phyloP scores from a whole-genome alignment of 2,888 invertebrate species.

The Dicycla oo region DNA sequence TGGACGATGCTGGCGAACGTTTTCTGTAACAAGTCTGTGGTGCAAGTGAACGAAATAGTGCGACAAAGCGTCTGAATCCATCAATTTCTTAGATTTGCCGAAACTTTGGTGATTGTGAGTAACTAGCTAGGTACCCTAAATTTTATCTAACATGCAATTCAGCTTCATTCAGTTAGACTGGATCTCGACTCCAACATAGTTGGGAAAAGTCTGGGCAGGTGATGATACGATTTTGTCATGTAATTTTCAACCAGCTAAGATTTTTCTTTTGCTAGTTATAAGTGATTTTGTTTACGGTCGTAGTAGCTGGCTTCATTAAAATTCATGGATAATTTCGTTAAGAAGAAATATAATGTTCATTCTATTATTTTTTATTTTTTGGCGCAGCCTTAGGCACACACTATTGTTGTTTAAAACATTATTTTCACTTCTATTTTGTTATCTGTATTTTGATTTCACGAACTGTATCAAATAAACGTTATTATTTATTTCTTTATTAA shows the following conservation, averaged over 20 bases:
- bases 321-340: not conserved
- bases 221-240: not conserved
- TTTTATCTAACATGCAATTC: not conserved
- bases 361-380: no score
- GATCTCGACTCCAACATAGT: no score
- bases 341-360: not conserved
- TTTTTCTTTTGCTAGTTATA: not conserved
- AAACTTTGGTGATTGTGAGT: no score
- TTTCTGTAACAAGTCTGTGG: slow-evolving; percentile 60
- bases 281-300: not conserved
- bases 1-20: slow-evolving; percentile 66
- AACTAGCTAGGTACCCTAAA: no score
- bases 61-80: not conserved
- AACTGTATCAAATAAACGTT: no score
- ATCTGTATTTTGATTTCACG: no score
- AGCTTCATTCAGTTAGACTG: not conserved
- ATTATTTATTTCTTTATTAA: no score
- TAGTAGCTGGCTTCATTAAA: not conserved
- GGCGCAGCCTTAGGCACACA: no score
- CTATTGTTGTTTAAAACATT: no score
- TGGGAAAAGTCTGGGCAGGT: not conserved
- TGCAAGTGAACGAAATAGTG: slow-evolving; percentile 19
- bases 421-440: no score
- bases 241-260: not conserved
- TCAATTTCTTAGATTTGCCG: not conserved